Evolutionary conservation across 30 jellyfish, hydroid and myxozoan species (phyloP).

Genomic region (Turritopsis dohrnii): DNA sequence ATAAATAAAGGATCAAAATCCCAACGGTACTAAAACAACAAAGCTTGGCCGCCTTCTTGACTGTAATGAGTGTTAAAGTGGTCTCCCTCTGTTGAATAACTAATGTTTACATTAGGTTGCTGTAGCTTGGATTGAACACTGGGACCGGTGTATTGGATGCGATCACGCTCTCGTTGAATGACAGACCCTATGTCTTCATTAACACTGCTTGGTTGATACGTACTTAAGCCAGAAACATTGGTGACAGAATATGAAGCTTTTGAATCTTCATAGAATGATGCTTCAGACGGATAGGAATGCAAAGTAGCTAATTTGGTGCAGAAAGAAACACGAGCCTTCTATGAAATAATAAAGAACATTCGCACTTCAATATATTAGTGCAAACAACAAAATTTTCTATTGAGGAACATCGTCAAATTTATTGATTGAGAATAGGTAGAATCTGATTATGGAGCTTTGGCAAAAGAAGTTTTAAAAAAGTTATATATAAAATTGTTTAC

Average conservation of each 20-base stretch:
- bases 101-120: neutral
- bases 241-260: neutral
- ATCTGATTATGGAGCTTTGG: too few species aligned
- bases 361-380: too few species aligned
- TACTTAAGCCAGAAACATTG: neutral
- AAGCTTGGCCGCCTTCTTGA: slow-evolving; percentile 30
- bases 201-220: slow-evolving; percentile 23
- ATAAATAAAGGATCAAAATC: neutral
- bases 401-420: too few species aligned
- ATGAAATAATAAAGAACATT: neutral
- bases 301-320: slow-evolving; percentile 16
- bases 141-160: neutral
- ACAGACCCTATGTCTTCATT: slow-evolving; percentile 6
- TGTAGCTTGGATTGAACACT: neutral
- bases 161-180: slow-evolving; percentile 32
- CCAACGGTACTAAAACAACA: slow-evolving; percentile 15
- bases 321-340: neutral
- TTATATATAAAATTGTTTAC: neutral
- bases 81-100: slow-evolving; percentile 23
- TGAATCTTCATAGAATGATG: slow-evolving; percentile 4
- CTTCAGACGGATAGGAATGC: slow-evolving; percentile 29
- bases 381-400: too few species aligned
- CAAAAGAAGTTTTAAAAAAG: too few species aligned
- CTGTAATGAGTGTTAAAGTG: slow-evolving; percentile 15
- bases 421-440: too few species aligned